Evolutionary conservation across 1,140 invertebrate genomes (phyloP).

Genomic region (Drosophila truncata): DNA sequence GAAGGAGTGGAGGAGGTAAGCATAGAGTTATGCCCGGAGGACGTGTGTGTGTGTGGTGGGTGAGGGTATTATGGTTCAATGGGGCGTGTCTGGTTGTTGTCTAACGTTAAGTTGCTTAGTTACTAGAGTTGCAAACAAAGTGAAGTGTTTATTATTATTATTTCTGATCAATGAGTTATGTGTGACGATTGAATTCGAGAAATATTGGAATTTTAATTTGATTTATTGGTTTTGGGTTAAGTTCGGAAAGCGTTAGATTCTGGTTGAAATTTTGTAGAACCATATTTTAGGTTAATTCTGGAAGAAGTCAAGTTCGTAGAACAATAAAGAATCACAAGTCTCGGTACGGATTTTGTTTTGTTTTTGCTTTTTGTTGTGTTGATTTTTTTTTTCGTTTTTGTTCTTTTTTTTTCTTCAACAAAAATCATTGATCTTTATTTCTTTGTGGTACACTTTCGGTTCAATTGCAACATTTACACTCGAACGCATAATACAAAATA

Average conservation of each 20-base stretch:
- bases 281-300: conserved; percentile 19
- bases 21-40: conserved; percentile 53
- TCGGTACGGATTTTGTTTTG: conserved; percentile 55
- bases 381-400: conserved; percentile 40
- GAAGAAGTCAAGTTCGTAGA: conserved; percentile 33
- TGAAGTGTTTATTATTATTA: conserved; percentile 67
- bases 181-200: conserved; percentile 57
- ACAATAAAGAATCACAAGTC: conserved; percentile 64
- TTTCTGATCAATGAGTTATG: conserved; percentile 79
- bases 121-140: conserved; percentile 75
- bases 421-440: conserved; percentile 85
- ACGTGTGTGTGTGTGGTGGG: conserved; percentile 20
- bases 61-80: conserved; percentile 31
- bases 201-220: conserved; percentile 19
- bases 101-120: conserved; percentile 71
- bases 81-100: conserved; percentile 44
- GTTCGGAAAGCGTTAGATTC: conserved; percentile 69
- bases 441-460: conserved; percentile 76
- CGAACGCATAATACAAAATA: conserved; percentile 77
- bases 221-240: conserved; percentile 42
- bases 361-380: conserved; percentile 58
- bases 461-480: conserved; percentile 82
- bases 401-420: conserved; percentile 75
- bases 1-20: conserved; percentile 41
- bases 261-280: conserved; percentile 37